Percentiles rank a stretch among this genome's conserved stretches.
Evolutionary conservation across 2,797 vertebrate species (phyloP).

Genomic region (Garrulus glandarius): DNA sequence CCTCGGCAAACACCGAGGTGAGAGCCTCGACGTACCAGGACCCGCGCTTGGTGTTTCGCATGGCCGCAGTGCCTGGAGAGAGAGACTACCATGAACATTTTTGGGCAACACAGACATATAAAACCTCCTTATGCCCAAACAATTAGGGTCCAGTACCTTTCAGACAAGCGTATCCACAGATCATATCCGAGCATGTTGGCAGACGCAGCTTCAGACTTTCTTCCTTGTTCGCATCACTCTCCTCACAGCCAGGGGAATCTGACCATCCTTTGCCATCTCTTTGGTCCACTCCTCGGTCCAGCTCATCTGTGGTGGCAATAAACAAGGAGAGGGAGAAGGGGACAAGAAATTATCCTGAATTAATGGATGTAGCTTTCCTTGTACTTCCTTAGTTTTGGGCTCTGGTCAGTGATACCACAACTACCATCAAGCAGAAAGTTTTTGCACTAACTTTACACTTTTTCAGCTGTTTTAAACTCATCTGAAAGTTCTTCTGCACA

Average conservation of each 20-base stretch:
- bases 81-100: not conserved
- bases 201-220: conserved; percentile 83
- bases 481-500: not conserved
- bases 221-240: conserved; percentile 86
- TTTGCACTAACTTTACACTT: not conserved
- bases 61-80: conserved; percentile 87
- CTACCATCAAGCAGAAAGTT: not conserved
- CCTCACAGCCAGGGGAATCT: conserved; percentile 82
- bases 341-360: not conserved
- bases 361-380: not conserved
- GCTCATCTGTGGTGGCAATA: conserved; percentile 62
- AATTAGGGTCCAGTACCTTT: conserved; percentile 78
- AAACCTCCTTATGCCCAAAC: not conserved
- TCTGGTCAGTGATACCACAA: not conserved
- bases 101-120: not conserved
- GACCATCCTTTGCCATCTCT: conserved; percentile 82
- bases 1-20: conserved; percentile 82
- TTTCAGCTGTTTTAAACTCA: not conserved
- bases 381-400: not conserved
- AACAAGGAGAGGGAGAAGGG: not conserved
- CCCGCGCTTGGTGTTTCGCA: conserved; percentile 94
- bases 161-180: conserved; percentile 93
- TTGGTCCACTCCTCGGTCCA: conserved; percentile 92
- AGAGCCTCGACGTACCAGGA: conserved; percentile 97
- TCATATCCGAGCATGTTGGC: conserved; percentile 94